phyloP scores from a whole-genome alignment of 2,797 vertebrate genomes.

The Dendrocincla fuliginosa region DNA sequence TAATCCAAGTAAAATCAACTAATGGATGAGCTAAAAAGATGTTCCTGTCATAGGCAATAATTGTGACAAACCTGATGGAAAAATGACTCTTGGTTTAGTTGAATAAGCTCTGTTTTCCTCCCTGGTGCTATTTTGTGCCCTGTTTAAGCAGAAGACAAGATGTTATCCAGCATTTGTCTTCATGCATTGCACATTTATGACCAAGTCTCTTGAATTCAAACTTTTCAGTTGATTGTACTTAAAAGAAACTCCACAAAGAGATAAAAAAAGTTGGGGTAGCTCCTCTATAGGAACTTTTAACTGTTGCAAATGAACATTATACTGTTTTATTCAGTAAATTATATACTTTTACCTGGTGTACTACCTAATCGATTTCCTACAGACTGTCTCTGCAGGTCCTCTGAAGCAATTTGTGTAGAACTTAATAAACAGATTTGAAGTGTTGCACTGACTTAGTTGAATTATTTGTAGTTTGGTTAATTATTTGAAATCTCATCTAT shows the following conservation, averaged over 20 bases:
- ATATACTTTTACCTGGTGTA: background rate
- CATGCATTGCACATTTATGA: background rate
- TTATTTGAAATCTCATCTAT: background rate
- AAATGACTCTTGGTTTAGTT: background rate
- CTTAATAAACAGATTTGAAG: background rate
- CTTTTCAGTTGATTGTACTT: background rate
- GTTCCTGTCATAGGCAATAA: background rate
- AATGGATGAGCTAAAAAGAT: background rate
- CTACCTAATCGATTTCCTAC: background rate
- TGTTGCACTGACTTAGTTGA: background rate
- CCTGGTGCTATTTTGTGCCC: background rate
- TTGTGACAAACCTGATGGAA: background rate
- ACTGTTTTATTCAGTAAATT: background rate
- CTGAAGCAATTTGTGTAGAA: background rate
- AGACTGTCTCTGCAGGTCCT: background rate
- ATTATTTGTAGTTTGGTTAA: background rate
- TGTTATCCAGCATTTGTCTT: background rate
- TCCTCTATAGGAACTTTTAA: background rate
- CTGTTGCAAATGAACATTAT: background rate
- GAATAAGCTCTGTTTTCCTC: background rate
- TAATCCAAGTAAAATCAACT: background rate
- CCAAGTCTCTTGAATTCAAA: background rate
- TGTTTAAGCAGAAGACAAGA: background rate
- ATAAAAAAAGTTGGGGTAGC: background rate
- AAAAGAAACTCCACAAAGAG: background rate